These are phyloP conservation scores for Dinomys branickii DNA, from an alignment of 2,113 vertebrate species.

Conservation along the genomic window DNA sequence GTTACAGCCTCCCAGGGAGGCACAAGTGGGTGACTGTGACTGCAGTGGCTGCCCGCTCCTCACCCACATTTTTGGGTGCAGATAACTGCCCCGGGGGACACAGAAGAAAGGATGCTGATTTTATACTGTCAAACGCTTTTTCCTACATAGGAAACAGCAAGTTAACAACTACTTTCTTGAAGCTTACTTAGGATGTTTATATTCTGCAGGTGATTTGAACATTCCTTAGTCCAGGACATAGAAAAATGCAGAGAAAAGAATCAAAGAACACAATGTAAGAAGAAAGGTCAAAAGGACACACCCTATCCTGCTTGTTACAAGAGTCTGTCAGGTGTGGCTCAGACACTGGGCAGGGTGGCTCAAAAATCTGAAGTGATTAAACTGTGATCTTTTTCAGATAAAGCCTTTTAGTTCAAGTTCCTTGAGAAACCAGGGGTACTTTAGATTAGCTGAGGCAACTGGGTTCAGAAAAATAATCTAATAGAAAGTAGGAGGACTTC, in stretches of 20 bases:
- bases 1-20: background rate
- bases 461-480: background rate
- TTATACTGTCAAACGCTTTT: background rate
- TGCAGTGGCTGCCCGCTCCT: background rate
- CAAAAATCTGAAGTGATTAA: background rate
- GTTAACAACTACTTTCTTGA: background rate
- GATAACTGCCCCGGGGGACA: background rate
- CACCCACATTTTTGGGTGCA: background rate
- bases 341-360: background rate
- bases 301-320: background rate
- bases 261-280: background rate
- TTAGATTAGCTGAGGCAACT: background rate
- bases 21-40: background rate
- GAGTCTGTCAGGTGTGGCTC: background rate
- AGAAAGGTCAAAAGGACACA: background rate
- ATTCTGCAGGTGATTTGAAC: background rate
- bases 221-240: background rate
- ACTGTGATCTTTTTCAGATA: background rate
- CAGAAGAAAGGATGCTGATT: conserved; percentile 21
- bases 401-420: background rate
- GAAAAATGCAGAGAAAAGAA: background rate
- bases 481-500: background rate
- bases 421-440: background rate
- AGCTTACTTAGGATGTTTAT: background rate
- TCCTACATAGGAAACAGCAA: background rate